Evolutionary conservation across 1,140 invertebrate genomes (phyloP), one percentile per base, ranked within the genome.

Genomic region (Platorchestia sp.): DNA sequence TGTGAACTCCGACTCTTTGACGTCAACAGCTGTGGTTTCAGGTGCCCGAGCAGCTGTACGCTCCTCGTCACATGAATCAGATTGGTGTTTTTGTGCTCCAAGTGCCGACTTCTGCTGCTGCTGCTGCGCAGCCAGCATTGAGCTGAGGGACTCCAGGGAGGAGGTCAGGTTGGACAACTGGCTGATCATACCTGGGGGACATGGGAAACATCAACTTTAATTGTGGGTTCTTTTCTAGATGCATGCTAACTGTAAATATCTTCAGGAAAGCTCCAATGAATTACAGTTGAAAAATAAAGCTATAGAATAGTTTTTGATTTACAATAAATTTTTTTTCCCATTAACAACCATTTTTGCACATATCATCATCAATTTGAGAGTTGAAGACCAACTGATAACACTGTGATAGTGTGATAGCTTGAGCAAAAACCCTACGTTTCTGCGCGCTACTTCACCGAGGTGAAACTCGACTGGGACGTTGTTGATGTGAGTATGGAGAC

Each of bases 141-240:
- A 93, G n/a, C 91, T 93, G 36, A 93, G 43, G 1, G 91, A 93
- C 45, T 93, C 91, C 91, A 93, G n/a, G 5, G 91, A 45, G 5
- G 91, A 93, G 40, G 91, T 93, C 5, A 93, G 91, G 40, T 44
- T 93, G 40, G 91, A 93, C 36, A 93, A 36, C 10, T 93, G 91
- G 45, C 45, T 93, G 91, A 93, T 45, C 10, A 93, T 44, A 45
- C 91, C 91, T 93, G 45, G 22, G 87, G 0, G 87, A 45, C 5
- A 90, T 1, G 10, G 27, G 36, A 3, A 75, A 75, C 36, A 75
- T 36, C 59, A 75, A 3, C 59, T 75, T 10, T 75, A 75, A 75
- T 22, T 75, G 59, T 3, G 36, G 27, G 59, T 36, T 75, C 27
- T 75, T 75, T 36, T 51, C 47, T 75, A 36, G 59, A 36, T 10